Base-by-base conservation (phyloP, 2,797 vertebrate species). In the Gallinago nigripennis region DNA sequence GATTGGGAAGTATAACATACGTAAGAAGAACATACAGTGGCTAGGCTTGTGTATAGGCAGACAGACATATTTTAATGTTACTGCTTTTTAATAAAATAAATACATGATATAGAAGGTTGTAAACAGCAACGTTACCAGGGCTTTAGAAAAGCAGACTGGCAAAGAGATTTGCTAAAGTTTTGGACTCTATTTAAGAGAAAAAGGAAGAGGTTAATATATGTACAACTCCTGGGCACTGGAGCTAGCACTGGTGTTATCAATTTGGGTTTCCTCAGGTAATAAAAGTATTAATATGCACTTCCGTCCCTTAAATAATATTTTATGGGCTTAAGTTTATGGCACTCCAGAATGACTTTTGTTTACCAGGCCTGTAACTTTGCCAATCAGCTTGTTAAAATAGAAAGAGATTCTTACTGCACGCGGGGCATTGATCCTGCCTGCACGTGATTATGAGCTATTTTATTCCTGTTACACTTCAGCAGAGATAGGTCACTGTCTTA, bases 381-480 rank as follows among this genome's bases (percentile, higher is more conserved):
- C 97, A 96, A 96, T 98, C 97, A 97, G 83, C 97, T 96, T 96
- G 86, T 96, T 98, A 95, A 96, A 97, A 95, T 86, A 96, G 96
- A 94, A 96, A 94, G 81, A 97, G 90, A 54, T 93, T 96, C 96
- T 96, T 94, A 88, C 96, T 94, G 91, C 78, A 90, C 84, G 93
- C 91, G 78, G 94, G 90, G 79, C 96, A 96, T 96, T 95, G 97
- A 97, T 97, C 97, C 88, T 93, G 89, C 93, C 92, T 92, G 85
- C 91, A 96, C 73, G 27, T 94, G 88, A 97, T 96, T 92, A 96
- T 95, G 95, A 93, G 91, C 95, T 95, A 95, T 97, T 98, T 97
- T 96, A 97, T 96, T 97, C 93, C 82, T 35, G 87, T 95, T 97
- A 96, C 96, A 92, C 95, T 97, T 97, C 90, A 88, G 92, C 92